These are phyloP conservation scores for Nemotelus nigrinus DNA, from an alignment of 2,888 invertebrate species.

Conservation along the genomic window DNA sequence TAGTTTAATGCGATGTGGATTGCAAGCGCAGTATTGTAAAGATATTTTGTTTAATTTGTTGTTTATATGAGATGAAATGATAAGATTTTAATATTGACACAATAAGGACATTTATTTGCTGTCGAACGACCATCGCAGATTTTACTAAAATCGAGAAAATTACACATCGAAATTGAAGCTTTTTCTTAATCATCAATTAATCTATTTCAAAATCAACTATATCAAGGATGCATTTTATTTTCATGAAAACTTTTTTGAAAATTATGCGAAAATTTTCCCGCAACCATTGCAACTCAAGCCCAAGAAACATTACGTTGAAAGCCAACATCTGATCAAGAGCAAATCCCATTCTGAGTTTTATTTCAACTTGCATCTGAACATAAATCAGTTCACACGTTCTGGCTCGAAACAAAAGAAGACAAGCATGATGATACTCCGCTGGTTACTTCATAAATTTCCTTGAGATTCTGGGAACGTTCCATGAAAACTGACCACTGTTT, in stretches of 20 bases:
- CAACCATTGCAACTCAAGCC: too few relatives aligned
- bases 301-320: not conserved
- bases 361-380: not conserved
- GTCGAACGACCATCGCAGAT: too few relatives aligned
- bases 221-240: not conserved
- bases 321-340: not conserved
- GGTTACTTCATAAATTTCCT: slow-evolving; percentile 9
- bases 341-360: not conserved
- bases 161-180: too few relatives aligned
- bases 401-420: slow-evolving; percentile 21
- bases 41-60: too few relatives aligned
- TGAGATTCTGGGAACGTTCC: slow-evolving; percentile 21
- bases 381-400: slow-evolving; percentile 26
- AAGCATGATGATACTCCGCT: not conserved
- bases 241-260: not conserved
- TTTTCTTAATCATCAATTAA: too few relatives aligned
- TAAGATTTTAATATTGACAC: too few relatives aligned
- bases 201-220: too few relatives aligned
- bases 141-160: too few relatives aligned
- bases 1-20: too few relatives aligned
- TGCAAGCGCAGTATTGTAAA: too few relatives aligned
- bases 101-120: too few relatives aligned
- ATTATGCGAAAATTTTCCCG: not conserved
- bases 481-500: slow-evolving; percentile 28
- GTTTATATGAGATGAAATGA: too few relatives aligned